Percentiles rank a stretch among this genome's conserved stretches.
Evolutionary conservation across 2,888 invertebrate genomes (phyloP).

Genomic region (Mechanitis messenoides): DNA sequence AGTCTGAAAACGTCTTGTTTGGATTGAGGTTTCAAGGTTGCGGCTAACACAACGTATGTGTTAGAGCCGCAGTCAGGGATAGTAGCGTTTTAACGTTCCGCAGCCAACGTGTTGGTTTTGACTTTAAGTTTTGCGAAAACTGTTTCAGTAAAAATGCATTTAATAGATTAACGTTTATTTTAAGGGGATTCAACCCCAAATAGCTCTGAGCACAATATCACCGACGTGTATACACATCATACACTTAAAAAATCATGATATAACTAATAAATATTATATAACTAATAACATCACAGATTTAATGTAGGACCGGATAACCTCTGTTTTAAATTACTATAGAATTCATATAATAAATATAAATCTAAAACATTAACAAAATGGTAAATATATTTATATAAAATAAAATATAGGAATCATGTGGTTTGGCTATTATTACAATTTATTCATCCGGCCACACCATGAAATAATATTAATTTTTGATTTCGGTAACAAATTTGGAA

Average conservation of each 20-base stretch:
- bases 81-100: no score
- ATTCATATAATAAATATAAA: conserved; percentile 2
- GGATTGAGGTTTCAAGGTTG: no score
- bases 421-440: conserved; percentile 7
- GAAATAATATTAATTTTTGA: conserved; percentile 12
- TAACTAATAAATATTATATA: conserved; percentile 48
- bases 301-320: conserved; percentile 31
- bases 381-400: conserved; percentile 3
- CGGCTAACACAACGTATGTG: no score
- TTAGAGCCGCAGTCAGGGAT: no score
- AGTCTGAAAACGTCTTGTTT: no score
- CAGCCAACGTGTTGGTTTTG: no score
- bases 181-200: conserved; percentile 45
- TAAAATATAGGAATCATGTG: conserved; percentile 27
- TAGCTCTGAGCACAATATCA: conserved; percentile 66
- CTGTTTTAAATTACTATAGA: conserved; percentile 2
- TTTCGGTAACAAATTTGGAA: conserved; percentile 42
- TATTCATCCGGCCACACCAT: conserved; percentile 37
- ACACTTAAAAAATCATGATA: conserved; percentile 40
- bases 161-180: conserved; percentile 42
- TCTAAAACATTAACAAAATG: background rate
- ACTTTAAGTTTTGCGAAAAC: background rate
- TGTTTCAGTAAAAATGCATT: conserved; percentile 27
- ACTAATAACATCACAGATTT: conserved; percentile 65
- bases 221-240: conserved; percentile 53